Evolutionary conservation across 30 jellyfish, hydroid and myxozoan species (phyloP), one percentile per base, ranked within the genome.

Genomic region (Morbakka virulenta): DNA sequence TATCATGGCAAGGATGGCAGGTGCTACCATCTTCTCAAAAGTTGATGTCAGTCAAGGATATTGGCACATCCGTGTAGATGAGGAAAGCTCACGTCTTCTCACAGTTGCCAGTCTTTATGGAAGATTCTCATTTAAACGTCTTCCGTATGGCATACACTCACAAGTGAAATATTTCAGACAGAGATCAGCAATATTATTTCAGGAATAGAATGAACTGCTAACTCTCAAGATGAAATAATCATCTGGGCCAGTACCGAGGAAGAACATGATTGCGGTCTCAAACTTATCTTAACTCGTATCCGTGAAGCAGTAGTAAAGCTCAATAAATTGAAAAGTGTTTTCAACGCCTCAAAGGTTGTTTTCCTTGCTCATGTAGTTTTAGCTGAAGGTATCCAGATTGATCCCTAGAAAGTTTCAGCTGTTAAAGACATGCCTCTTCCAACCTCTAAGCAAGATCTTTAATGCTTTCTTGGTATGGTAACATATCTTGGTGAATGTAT

Each of bases 151-250:
- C 12, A 77, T 85, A 31, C 96, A 85, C 67, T 83, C 88, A 3
- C 96, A 35, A 85, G 96, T 50, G 87, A 85, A 29, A 53, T 85
- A 21, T 85, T 80, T 52, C 93, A 77, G 50, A 69, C 87, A 67
- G 21, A 70, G 22, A 67, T 77, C 23, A 32, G 91, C 0, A 26
- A 84, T 14, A 76, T 75, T 65, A 20, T 85, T 4, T 83, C 31
- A 52, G 87, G 88, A 61, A 51, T 77, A 50, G 80, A 52, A 6
- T 83, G 95, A 36, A 65, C 76, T 0, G 50, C 64, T 20, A 84
- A 84, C 69, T 28, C 84, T 35, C 95, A 84, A 84, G 95, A 75
- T 65, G 85, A 75, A 50, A 84, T 74, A 28, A 74, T 84, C 17
- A 66, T 84, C 50, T 76, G 86, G 95, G 95, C 69, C 57, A 41